phyloP scores from a whole-genome alignment of 1,140 invertebrate genomes.

The Diploscapter pachys region DNA sequence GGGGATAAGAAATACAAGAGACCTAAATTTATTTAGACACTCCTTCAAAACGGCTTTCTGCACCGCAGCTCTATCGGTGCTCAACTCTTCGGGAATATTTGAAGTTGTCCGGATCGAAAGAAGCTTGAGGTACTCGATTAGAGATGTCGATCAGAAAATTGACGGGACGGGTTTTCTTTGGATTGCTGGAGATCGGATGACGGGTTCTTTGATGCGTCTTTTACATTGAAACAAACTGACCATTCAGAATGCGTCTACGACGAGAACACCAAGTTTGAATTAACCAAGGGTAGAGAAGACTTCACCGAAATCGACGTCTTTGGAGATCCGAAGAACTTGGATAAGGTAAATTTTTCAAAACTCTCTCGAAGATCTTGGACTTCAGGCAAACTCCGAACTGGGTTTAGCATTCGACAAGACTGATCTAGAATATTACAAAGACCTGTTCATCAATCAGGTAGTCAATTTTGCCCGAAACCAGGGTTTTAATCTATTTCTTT shows the following conservation, averaged over 20 bases:
- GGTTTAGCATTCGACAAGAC: constrained; percentile 62
- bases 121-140: constrained; percentile 39
- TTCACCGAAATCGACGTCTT: constrained; percentile 33
- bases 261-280: constrained; percentile 10
- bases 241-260: constrained; percentile 30
- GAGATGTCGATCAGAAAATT: constrained; percentile 20
- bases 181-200: constrained; percentile 52
- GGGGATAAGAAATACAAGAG: background rate
- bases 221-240: constrained; percentile 10
- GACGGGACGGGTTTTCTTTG: constrained; percentile 27
- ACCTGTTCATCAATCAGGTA: constrained; percentile 61
- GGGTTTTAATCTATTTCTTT: background rate
- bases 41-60: constrained; percentile 52
- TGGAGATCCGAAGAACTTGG: constrained; percentile 29
- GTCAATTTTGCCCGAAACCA: background rate
- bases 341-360: constrained; percentile 23
- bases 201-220: constrained; percentile 25
- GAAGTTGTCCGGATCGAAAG: constrained; percentile 44
- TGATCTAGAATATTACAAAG: constrained; percentile 63
- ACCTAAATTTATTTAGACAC: constrained; percentile 14
- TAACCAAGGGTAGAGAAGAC: constrained; percentile 20
- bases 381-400: constrained; percentile 39
- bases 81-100: constrained; percentile 39
- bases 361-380: constrained; percentile 18
- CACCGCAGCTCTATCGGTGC: constrained; percentile 52